phyloP scores from a whole-genome alignment of 2,113 vertebrate species.

The Caranx ignobilis region DNA sequence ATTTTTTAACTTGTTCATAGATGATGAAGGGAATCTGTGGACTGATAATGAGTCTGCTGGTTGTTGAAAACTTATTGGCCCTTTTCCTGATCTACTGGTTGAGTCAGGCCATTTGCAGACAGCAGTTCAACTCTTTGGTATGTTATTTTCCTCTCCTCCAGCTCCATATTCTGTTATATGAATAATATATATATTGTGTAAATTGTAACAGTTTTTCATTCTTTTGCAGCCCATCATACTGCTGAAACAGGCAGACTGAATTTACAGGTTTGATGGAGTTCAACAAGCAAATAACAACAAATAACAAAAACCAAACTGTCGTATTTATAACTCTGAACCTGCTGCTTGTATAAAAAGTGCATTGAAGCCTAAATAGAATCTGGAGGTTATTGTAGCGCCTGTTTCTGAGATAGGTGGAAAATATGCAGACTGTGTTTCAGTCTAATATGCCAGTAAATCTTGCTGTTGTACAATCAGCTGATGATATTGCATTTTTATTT shows the following conservation, averaged over 20 bases:
- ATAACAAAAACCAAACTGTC: neutral
- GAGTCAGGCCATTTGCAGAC: slow-evolving; percentile 81
- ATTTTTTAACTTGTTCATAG: slow-evolving; percentile 21
- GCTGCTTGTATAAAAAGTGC: neutral
- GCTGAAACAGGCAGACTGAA: slow-evolving; percentile 73
- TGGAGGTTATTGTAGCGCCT: too few species aligned
- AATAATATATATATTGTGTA: neutral
- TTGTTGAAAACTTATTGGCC: slow-evolving; percentile 62
- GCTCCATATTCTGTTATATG: fast-evolving
- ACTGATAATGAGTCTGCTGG: slow-evolving; percentile 52
- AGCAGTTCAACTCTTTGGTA: slow-evolving; percentile 83
- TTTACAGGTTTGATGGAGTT: neutral
- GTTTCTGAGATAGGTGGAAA: too few species aligned
- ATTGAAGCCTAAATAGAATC: neutral
- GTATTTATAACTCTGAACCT: neutral
- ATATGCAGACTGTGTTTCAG: neutral
- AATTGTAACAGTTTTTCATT: neutral
- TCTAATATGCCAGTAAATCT: neutral
- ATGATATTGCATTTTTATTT: neutral
- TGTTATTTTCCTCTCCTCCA: slow-evolving; percentile 2
- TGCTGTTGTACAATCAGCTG: neutral
- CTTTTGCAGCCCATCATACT: slow-evolving; percentile 77
- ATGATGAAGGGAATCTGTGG: neutral
- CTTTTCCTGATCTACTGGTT: slow-evolving; percentile 77
- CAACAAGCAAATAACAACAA: neutral